A percentile compares a stretch with the other conserved stretches of the same genome.
phyloP scores from a whole-genome alignment of 2,888 invertebrate species.

The Drosophila fungiperda region DNA sequence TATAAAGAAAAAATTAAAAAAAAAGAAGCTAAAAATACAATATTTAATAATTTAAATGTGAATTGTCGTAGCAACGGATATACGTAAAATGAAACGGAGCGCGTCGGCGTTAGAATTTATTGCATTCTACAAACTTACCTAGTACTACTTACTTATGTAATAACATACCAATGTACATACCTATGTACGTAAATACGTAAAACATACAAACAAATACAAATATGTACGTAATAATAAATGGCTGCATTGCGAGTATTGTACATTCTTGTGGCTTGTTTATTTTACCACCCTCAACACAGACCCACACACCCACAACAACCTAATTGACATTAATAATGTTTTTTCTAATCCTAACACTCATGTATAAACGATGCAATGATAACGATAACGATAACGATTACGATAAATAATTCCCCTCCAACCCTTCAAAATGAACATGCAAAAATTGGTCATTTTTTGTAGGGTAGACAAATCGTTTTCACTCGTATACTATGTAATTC shows the following conservation, averaged over 20 bases:
- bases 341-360: constrained; percentile 31
- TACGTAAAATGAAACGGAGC: constrained; percentile 74
- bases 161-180: constrained; percentile 39
- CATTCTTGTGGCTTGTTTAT: constrained; percentile 76
- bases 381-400: constrained; percentile 4
- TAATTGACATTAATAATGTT: constrained; percentile 51
- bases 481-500: constrained; percentile 73
- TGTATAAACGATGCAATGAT: constrained; percentile 49
- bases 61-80: constrained; percentile 82
- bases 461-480: constrained; percentile 59
- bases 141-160: constrained; percentile 67
- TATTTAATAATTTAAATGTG: constrained; percentile 75
- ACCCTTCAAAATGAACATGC: constrained; percentile 6
- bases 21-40: constrained; percentile 69
- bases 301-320: constrained; percentile 11
- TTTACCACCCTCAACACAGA: constrained; percentile 30
- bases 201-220: constrained; percentile 21
- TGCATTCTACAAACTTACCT: constrained; percentile 73
- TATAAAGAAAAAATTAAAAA: constrained; percentile 21
- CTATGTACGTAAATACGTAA: constrained; percentile 38
- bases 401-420: constrained; percentile 1
- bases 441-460: constrained; percentile 9
- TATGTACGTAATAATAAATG: constrained; percentile 48
- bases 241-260: constrained; percentile 66
- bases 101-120: constrained; percentile 59